Base-by-base conservation (phyloP, 2,113 vertebrate genomes). In the Microtus oregoni region DNA sequence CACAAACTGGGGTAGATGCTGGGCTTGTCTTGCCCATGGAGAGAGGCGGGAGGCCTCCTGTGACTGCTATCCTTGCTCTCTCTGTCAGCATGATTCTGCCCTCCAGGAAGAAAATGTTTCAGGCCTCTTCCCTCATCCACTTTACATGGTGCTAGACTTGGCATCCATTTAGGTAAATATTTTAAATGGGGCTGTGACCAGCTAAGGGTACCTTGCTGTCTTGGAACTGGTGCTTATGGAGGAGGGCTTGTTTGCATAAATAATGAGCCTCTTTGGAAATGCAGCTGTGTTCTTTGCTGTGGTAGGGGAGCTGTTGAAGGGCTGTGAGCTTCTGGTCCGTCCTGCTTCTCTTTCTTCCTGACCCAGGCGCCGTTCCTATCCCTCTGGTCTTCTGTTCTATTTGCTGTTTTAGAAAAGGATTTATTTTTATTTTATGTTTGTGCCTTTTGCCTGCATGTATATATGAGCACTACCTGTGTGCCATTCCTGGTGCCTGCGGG, bases 81-180 rank as follows among this genome's bases (percentile, higher is more conserved):
- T n/a, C 35, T 65, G 90, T 70, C 63, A 65, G 75, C 91, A 68
- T 52, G 52, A 28, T 13, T 76, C 76, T 32, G 41, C 41, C 50
- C 28, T 85, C 35, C 22, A 11, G 63, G 52, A 70, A 47, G 47
- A 58, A 78, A 68, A 35, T 3, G 73, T 77, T 52, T 76, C 76
- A 85, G 52, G 22, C 79, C 88, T 63, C 38, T 61, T 55, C 26
- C 50, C 50, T 50, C 19, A 41, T n/a, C 3, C 0, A 47, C 38
- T 65, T 90, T 52, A 93, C 3, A 0, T 75, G 61, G 88, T 92
- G 94, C 61, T 52, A 92, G 44, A 92, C 77, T 96, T 96, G 89
- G 94, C 86, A 44, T 92, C 41, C 88, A 20, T 63, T 58, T 86
- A n/a, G 72, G 86, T 91, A 90, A 86, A 79, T 91, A 82, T 82